Base-by-base conservation (phyloP, 2,888 invertebrate genomes). In the Hydrotaea cyrtoneurina region DNA sequence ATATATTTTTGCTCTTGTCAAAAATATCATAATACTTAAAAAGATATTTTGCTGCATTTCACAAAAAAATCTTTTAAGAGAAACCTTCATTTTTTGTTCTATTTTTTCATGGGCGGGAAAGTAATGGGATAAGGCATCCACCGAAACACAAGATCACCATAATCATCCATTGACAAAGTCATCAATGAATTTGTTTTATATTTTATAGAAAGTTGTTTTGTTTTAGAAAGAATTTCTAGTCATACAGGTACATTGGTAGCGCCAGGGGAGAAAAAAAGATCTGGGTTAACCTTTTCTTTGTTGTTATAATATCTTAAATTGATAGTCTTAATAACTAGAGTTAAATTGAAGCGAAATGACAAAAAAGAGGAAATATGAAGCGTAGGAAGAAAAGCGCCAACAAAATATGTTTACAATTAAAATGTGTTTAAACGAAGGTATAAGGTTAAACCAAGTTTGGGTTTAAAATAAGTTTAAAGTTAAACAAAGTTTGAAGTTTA, bases 1-100 rank as follows among this genome's bases (percentile, higher is more conserved):
- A 86, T 88, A 90, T 88, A 90, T 90, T 91, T 92, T 92, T 91
- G 92, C 92, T 88, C 92, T 86, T 36, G 92, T 92, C 92, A 92
- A 92, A 92, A 91, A 90, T 88, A 90, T 88, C 88, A 89, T 91
- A 92, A 92, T 91, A 91, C 86, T 86, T 85, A 73, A 71, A 79
- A 77, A 71, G 23, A 69, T 50, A 46, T 80, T 43, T 26, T 72
- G 36, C 55, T 76, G 13, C 21, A 46, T 59, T 64, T 23, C 26
- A 72, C 39, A 64, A 72, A n/a, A 73, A 69, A 36, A 57, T 57
- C 55, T 39, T 71, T 31, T 75, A 59, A 73, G 78, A 72, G 85
- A 86, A 81, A 86, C 75, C 86, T 69, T 85, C 55, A 50, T 73
- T 64, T 75, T 77, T 81, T 50, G 0, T 64, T 15, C n/a, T 36